A percentile compares a stretch with the other conserved stretches of the same genome.
Evolutionary conservation across 2,113 vertebrate genomes (phyloP).

Genomic region (Spea multiplicata): DNA sequence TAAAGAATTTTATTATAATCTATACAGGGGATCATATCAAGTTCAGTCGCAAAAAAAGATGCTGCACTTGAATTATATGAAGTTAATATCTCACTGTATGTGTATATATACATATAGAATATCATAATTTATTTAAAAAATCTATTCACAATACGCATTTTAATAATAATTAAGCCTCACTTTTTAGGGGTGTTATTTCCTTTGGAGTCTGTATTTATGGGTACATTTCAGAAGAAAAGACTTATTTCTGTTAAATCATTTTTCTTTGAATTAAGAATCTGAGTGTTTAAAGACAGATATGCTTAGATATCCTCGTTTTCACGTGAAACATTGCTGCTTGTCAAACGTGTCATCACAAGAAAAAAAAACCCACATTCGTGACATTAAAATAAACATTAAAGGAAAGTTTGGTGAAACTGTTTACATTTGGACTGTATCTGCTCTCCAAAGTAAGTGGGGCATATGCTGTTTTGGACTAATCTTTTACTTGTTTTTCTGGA

Average conservation of each 20-base stretch:
- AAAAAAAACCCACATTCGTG: constrained; percentile 24
- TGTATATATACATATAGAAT: too few species aligned
- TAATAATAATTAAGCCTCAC: too few species aligned
- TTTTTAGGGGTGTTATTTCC: too few species aligned
- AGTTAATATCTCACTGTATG: too few species aligned
- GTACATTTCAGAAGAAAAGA: too few species aligned
- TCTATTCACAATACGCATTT: too few species aligned
- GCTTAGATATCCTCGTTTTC: constrained; percentile 35
- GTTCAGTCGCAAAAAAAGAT: background rate
- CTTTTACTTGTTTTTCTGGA: constrained; percentile 26
- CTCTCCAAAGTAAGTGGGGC: background rate
- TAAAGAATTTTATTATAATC: constrained; percentile 52
- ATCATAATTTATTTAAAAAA: too few species aligned
- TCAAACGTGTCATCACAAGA: constrained; percentile 24
- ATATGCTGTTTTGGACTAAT: background rate
- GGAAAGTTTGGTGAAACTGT: constrained; percentile 39
- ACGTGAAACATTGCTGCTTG: constrained; percentile 28
- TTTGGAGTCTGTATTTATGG: too few species aligned
- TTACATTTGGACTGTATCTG: constrained; percentile 26
- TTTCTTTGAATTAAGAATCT: background rate
- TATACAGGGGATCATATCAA: background rate
- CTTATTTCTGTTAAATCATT: too few species aligned
- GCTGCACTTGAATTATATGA: background rate
- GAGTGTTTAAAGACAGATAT: background rate
- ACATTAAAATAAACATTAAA: constrained; percentile 39